These are phyloP conservation scores for Brienomyrus longianalis DNA, from an alignment of 2,113 vertebrate genomes.

Conservation along the genomic window DNA sequence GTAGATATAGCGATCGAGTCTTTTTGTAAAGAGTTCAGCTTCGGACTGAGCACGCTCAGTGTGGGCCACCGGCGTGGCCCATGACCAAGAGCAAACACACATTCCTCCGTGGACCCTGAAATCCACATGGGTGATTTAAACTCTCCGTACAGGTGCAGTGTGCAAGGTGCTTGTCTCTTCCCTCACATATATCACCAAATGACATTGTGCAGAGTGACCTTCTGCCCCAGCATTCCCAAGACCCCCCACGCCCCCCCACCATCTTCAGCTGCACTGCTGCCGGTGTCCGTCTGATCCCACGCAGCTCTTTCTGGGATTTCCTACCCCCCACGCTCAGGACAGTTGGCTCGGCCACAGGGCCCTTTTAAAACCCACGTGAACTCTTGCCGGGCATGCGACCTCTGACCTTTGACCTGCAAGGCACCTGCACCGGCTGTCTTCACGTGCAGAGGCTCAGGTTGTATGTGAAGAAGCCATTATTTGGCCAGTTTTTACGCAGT, in stretches of 20 bases:
- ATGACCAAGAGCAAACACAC: conserved; percentile 31
- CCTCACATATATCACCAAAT: conserved; percentile 36
- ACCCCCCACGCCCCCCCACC: neutral
- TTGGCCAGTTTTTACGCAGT: neutral
- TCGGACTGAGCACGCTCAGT: conserved; percentile 33
- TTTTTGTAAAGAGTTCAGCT: conserved; percentile 17
- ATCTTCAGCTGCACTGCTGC: conserved; percentile 32
- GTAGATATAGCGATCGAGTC: neutral
- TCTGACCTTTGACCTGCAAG: conserved; percentile 20
- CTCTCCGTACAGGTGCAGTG: conserved; percentile 56
- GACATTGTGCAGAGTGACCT: conserved; percentile 32
- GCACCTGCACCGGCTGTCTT: conserved; percentile 28
- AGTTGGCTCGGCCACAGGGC: conserved; percentile 59
- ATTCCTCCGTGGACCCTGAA: conserved; percentile 30
- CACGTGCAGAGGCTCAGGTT: neutral
- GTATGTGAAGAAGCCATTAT: neutral
- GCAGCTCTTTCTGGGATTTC: conserved; percentile 39
- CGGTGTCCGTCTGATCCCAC: conserved; percentile 33
- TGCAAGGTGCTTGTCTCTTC: conserved; percentile 54
- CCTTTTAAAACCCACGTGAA: conserved; percentile 44
- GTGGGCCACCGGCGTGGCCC: conserved; percentile 20
- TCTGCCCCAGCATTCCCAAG: conserved; percentile 45
- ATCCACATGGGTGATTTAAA: conserved; percentile 41
- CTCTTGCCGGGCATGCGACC: conserved; percentile 18
- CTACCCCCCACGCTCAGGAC: conserved; percentile 67